phyloP scores from a whole-genome alignment of 2,888 invertebrate species.

The Drosophila pullipes region DNA sequence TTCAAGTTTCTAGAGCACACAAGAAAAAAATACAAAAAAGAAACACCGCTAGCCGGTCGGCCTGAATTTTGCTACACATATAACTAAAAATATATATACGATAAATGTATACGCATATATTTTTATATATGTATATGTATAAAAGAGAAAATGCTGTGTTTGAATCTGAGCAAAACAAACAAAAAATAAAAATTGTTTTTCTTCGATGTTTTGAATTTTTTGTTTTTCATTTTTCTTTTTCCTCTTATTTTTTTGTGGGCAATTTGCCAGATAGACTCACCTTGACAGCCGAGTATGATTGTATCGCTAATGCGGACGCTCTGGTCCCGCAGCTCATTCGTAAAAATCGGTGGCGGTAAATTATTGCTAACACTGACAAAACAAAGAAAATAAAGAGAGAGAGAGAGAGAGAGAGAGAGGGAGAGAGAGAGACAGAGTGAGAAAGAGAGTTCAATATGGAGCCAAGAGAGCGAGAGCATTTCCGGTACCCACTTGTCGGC shows the following conservation, averaged over 20 bases:
- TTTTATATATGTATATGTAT: slow-evolving; percentile 17
- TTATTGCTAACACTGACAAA: slow-evolving; percentile 76
- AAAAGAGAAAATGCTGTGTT: slow-evolving; percentile 15
- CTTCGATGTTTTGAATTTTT: slow-evolving; percentile 7
- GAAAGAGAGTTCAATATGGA: neutral
- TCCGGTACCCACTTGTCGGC: slow-evolving; percentile 87
- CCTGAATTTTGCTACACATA: slow-evolving; percentile 36
- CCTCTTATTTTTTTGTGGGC: slow-evolving; percentile 55
- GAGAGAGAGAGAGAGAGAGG: neutral
- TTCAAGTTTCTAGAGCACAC: slow-evolving; percentile 83
- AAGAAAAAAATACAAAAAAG: slow-evolving; percentile 54
- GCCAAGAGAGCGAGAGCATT: neutral
- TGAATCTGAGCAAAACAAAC: slow-evolving; percentile 56
- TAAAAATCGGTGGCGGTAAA: slow-evolving; percentile 91
- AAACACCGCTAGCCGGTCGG: slow-evolving; percentile 53
- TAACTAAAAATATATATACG: slow-evolving; percentile 17
- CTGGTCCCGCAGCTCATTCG: slow-evolving; percentile 90
- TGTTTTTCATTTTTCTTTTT: slow-evolving; percentile 8
- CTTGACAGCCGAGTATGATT: slow-evolving; percentile 91
- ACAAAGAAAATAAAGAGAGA: neutral
- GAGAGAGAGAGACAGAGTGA: slow-evolving; percentile 1
- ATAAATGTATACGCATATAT: slow-evolving; percentile 23
- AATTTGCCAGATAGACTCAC: slow-evolving; percentile 85
- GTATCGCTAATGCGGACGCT: slow-evolving; percentile 92
- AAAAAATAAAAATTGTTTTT: slow-evolving; percentile 28